phyloP scores from a whole-genome alignment of 1,140 invertebrate genomes.

The Pentalonia nigronervosa region DNA sequence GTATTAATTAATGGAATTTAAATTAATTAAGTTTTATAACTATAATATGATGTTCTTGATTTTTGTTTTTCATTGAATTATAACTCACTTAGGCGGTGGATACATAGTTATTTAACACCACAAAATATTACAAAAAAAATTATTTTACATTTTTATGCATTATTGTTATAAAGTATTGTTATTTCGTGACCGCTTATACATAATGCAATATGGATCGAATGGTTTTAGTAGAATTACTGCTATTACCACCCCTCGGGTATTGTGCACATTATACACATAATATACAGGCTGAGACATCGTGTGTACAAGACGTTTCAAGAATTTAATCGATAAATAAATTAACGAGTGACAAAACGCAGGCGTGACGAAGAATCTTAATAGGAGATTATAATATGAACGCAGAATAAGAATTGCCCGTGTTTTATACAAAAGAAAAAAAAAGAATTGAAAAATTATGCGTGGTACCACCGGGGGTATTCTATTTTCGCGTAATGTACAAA shows the following conservation, averaged over 20 bases:
- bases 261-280: neutral
- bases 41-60: neutral
- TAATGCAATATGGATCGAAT: neutral
- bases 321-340: conserved; percentile 28
- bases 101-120: neutral
- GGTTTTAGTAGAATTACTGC: neutral
- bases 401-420: neutral
- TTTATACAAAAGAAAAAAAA: neutral
- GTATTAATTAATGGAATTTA: neutral
- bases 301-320: neutral
- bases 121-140: too few relatives aligned
- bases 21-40: neutral
- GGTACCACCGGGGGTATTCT: neutral
- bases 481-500: neutral
- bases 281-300: neutral
- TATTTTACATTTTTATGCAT: too few relatives aligned
- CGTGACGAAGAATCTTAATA: neutral
- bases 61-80: neutral
- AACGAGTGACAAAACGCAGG: neutral
- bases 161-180: neutral
- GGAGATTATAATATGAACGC: neutral
- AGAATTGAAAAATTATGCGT: too few relatives aligned
- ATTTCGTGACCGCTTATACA: neutral
- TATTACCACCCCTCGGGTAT: neutral
- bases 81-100: too few relatives aligned